Evolutionary conservation across 2,797 vertebrate genomes (phyloP).

Genomic region (Todus mexicanus): DNA sequence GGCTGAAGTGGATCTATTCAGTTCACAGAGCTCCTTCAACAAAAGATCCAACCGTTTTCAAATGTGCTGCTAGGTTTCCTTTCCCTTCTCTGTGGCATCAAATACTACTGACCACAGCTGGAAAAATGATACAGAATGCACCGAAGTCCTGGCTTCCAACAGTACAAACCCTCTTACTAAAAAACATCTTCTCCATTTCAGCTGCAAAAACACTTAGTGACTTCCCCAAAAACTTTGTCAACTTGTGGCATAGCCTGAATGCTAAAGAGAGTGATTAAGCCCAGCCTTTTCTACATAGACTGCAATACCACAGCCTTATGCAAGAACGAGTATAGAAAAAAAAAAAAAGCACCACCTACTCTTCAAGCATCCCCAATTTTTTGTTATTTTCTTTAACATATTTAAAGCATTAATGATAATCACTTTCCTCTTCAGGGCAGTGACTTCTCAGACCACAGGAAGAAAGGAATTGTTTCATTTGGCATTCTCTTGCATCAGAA

Average conservation of each 20-base stretch:
- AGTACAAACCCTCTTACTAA: background rate
- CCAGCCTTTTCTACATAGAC: background rate
- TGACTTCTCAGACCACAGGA: background rate
- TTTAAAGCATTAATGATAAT: background rate
- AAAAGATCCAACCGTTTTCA: background rate
- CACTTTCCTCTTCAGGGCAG: background rate
- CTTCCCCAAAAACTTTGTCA: background rate
- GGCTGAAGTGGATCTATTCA: background rate
- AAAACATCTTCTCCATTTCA: background rate
- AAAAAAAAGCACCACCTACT: background rate
- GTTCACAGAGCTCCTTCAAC: background rate
- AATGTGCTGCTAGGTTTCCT: background rate
- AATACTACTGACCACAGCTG: background rate
- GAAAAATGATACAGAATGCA: background rate
- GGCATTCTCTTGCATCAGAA: background rate
- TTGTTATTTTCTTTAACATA: background rate
- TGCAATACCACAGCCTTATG: background rate
- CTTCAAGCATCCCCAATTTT: background rate
- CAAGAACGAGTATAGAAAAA: background rate
- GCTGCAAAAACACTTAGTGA: background rate
- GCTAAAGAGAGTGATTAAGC: background rate
- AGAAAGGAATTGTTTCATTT: background rate
- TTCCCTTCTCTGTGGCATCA: background rate
- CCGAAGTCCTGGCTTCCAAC: background rate
- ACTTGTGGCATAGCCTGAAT: rapidly evolving